These are phyloP conservation scores for Tachina grossa DNA, from an alignment of 2,888 invertebrate species.

Conservation along the genomic window DNA sequence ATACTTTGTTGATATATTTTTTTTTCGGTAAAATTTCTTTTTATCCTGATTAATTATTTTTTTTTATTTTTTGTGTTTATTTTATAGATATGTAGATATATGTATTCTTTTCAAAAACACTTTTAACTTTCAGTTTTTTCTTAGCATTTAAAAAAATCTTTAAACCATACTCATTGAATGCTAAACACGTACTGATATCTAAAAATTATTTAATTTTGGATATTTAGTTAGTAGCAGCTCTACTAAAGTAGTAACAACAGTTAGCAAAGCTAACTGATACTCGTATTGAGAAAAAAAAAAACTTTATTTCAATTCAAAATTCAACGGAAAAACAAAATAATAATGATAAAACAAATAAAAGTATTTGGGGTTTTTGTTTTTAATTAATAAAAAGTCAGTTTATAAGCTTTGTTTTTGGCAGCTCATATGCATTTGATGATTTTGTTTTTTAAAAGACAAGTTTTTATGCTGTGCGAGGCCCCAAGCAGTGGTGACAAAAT, in stretches of 20 bases:
- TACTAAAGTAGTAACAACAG: slow-evolving; percentile 36
- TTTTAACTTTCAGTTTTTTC: background rate
- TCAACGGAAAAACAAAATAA: slow-evolving; percentile 19
- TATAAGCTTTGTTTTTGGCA: slow-evolving; percentile 28
- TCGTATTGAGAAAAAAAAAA: slow-evolving; percentile 44
- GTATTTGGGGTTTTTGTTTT: slow-evolving; percentile 52
- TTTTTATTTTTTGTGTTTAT: slow-evolving; percentile 1
- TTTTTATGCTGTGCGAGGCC: slow-evolving; percentile 40
- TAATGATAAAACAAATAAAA: slow-evolving; percentile 35
- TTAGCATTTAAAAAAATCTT: slow-evolving; percentile 11
- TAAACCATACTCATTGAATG: slow-evolving; percentile 76
- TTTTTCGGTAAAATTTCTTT: background rate
- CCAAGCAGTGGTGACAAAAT: slow-evolving; percentile 32
- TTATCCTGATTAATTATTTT: slow-evolving; percentile 1
- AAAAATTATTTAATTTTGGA: slow-evolving; percentile 72
- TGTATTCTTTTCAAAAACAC: background rate
- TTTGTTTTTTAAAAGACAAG: slow-evolving; percentile 49
- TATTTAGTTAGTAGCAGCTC: slow-evolving; percentile 43
- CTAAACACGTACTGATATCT: slow-evolving; percentile 78
- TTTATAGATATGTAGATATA: background rate
- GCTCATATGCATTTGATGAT: background rate
- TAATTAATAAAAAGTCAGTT: slow-evolving; percentile 18
- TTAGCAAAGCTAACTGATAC: slow-evolving; percentile 15
- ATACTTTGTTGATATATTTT: background rate
- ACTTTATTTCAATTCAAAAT: slow-evolving; percentile 58